phyloP scores from a whole-genome alignment of 2,113 vertebrate species.

The Neolamprologus falcicula region DNA sequence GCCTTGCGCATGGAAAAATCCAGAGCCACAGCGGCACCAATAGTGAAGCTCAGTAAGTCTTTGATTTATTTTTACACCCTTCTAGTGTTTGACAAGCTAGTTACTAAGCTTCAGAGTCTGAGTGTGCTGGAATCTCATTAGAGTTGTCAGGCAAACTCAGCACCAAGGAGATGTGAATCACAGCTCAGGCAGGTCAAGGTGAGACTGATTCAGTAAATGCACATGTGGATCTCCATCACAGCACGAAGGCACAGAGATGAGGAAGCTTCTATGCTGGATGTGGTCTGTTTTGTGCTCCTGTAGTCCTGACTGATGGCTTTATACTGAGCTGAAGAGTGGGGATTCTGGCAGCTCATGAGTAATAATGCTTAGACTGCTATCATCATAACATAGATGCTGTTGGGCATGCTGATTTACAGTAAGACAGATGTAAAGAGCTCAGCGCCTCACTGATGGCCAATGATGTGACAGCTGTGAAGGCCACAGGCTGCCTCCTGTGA shows the following conservation, averaged over 20 bases:
- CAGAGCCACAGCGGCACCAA: not conserved
- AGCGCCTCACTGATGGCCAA: not conserved
- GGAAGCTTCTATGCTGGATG: not conserved
- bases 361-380: not conserved
- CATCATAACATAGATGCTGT: not conserved
- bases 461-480: constrained; percentile 4
- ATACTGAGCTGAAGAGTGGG: not conserved
- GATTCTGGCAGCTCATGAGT: not conserved
- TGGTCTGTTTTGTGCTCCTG: not conserved
- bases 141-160: not conserved
- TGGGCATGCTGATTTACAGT: not conserved
- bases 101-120: not conserved
- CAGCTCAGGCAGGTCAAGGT: constrained; percentile 6
- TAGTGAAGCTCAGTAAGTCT: not conserved
- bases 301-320: not conserved
- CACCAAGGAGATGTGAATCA: not conserved
- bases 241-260: not conserved
- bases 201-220: not conserved
- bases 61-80: not conserved
- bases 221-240: not conserved
- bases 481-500: not conserved
- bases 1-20: not conserved
- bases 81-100: not conserved
- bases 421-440: constrained; percentile 3
- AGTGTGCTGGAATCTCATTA: not conserved